Evolutionary conservation across 2,113 vertebrate species (phyloP).

Genomic region (Aepyceros melampus): DNA sequence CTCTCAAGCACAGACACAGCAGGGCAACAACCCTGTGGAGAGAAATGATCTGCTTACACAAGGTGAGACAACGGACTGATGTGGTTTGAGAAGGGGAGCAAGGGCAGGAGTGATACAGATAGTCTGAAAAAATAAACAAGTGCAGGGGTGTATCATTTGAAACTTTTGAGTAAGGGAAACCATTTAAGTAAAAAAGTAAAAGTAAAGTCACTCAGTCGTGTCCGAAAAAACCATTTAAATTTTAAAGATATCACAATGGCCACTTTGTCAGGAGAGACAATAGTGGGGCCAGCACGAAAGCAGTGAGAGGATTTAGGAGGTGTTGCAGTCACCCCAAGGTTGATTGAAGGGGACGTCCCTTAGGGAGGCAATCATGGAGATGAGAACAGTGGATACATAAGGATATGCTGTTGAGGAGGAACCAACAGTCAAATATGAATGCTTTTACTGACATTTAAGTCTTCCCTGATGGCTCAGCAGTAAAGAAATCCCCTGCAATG

Average conservation of each 20-base stretch:
- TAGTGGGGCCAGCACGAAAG: neutral
- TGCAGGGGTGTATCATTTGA: too few relatives aligned
- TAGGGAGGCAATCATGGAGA: too few relatives aligned
- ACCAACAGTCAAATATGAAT: neutral
- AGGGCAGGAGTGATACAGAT: neutral
- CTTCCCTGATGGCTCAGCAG: neutral
- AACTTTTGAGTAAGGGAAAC: too few relatives aligned
- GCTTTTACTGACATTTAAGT: neutral
- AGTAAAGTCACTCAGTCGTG: too few relatives aligned
- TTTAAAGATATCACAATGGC: neutral
- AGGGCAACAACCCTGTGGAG: neutral
- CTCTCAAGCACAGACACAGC: neutral
- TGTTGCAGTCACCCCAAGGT: rapidly evolving
- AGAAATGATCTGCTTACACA: neutral
- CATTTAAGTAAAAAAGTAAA: too few relatives aligned
- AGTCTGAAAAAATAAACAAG: neutral
- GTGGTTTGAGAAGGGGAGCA: neutral
- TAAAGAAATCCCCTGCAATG: neutral
- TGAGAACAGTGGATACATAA: neutral
- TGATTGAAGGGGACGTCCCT: neutral
- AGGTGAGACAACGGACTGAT: neutral
- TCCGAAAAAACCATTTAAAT: neutral
- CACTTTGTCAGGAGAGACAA: neutral
- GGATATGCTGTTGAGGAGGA: neutral
- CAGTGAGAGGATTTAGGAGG: neutral